A percentile compares a stretch with the other conserved stretches of the same genome.
Conservation (phyloP, 1,140 invertebrate species). For the Drosophila saltans region DNA sequence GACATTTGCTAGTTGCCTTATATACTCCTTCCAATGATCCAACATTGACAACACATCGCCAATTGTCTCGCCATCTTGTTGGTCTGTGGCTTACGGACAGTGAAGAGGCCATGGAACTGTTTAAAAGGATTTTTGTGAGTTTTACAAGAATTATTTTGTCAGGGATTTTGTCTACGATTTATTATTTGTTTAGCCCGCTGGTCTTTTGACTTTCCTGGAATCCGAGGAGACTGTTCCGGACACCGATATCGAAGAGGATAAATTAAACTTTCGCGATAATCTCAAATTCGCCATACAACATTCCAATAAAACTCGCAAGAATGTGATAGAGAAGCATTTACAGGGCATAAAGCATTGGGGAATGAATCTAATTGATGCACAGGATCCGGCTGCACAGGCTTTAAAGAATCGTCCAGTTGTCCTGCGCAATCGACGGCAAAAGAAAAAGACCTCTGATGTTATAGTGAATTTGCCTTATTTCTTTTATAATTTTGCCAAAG, state of each 20-base stretch:
- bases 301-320: conserved; percentile 86
- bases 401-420: conserved; percentile 92
- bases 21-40: conserved; percentile 92
- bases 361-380: conserved; percentile 80
- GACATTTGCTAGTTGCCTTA: conserved; percentile 95
- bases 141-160: not conserved
- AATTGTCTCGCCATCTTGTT: conserved; percentile 97
- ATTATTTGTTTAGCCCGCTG: conserved; percentile 87
- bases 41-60: conserved; percentile 92
- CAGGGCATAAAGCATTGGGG: conserved; percentile 84
- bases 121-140: conserved; percentile 94
- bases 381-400: conserved; percentile 75
- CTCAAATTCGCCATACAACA: conserved; percentile 96
- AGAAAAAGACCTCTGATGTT: conserved; percentile 92
- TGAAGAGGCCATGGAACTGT: conserved; percentile 93
- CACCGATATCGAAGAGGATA: conserved; percentile 88
- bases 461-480: conserved; percentile 94
- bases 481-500: conserved; percentile 97
- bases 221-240: conserved; percentile 93
- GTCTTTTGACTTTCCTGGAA: conserved; percentile 95
- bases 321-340: conserved; percentile 90
- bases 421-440: conserved; percentile 93
- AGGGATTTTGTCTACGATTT: not conserved
- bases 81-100: conserved; percentile 98
- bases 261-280: conserved; percentile 95